Percentiles rank a stretch among this genome's conserved stretches.
These are phyloP conservation scores for Tichodroma muraria DNA, from an alignment of 2,113 vertebrate species.

Conservation along the genomic window DNA sequence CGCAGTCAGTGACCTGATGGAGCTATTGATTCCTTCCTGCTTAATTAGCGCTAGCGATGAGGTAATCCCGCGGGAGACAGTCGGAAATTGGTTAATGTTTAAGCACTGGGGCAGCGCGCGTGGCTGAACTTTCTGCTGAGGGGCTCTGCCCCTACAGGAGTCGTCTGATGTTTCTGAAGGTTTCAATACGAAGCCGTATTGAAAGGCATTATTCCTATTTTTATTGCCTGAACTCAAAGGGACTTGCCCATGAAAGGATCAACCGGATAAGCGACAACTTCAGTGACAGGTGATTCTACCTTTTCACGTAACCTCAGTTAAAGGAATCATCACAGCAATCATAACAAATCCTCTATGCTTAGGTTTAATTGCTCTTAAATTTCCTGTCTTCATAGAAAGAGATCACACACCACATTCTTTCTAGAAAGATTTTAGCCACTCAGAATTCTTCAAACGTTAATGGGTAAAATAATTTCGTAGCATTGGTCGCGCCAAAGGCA, in stretches of 20 bases:
- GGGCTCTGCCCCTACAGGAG: not conserved
- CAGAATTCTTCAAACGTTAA: not conserved
- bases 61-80: not conserved
- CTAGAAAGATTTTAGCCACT: not conserved
- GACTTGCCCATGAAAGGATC: not conserved
- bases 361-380: not conserved
- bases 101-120: not conserved
- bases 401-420: not conserved
- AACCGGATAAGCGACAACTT: not conserved
- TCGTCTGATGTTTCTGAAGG: too few species aligned
- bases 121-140: not conserved
- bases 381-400: not conserved
- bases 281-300: not conserved
- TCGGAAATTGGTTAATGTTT: not conserved
- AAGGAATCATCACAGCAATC: not conserved
- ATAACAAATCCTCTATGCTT: not conserved
- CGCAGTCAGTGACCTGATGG: not conserved
- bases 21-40: not conserved
- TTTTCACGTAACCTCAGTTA: not conserved
- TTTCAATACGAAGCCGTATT: fast-evolving
- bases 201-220: fast-evolving
- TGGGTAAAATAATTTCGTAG: not conserved
- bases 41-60: not conserved
- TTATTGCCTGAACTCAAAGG: not conserved
- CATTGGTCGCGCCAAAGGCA: fast-evolving